phyloP scores from a whole-genome alignment of 1,140 invertebrate species.

The Eufriesea mexicana region DNA sequence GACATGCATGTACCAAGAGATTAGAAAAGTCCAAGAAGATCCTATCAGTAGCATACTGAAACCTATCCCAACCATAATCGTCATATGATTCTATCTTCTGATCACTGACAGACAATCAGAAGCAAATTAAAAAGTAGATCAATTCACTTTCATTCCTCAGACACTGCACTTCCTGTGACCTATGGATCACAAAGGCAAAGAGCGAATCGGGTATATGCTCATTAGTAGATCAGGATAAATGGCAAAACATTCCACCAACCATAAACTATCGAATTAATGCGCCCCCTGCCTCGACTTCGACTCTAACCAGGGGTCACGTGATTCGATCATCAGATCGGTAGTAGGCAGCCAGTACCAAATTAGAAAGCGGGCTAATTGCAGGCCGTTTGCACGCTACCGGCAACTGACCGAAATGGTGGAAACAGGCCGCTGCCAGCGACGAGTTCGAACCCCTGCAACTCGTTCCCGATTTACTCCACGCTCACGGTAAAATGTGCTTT shows the following conservation, averaged over 20 bases:
- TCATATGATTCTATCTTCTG: too few species aligned
- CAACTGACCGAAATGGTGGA: conserved; percentile 71
- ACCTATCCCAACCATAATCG: too few species aligned
- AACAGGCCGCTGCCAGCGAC: conserved; percentile 39
- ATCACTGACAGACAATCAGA: too few species aligned
- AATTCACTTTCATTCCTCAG: too few species aligned
- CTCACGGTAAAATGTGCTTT: neutral
- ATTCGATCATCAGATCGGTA: conserved; percentile 75
- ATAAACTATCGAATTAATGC: conserved; percentile 45
- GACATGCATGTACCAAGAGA: too few species aligned
- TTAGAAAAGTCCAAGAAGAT: too few species aligned
- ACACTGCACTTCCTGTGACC: neutral
- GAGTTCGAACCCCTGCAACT: conserved; percentile 16
- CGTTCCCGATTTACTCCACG: conserved; percentile 33
- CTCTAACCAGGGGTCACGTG: conserved; percentile 68
- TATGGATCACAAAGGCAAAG: neutral
- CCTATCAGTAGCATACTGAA: too few species aligned
- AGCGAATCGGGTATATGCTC: neutral
- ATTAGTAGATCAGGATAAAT: conserved; percentile 3
- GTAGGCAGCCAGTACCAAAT: conserved; percentile 69
- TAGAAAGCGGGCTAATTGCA: conserved; percentile 77
- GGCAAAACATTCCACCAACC: conserved; percentile 9
- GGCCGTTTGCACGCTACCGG: conserved; percentile 74
- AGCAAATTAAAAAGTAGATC: too few species aligned
- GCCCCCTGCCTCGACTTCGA: conserved; percentile 59